Conservation (phyloP, 2,888 invertebrate genomes). For the Hartigia nigra region DNA sequence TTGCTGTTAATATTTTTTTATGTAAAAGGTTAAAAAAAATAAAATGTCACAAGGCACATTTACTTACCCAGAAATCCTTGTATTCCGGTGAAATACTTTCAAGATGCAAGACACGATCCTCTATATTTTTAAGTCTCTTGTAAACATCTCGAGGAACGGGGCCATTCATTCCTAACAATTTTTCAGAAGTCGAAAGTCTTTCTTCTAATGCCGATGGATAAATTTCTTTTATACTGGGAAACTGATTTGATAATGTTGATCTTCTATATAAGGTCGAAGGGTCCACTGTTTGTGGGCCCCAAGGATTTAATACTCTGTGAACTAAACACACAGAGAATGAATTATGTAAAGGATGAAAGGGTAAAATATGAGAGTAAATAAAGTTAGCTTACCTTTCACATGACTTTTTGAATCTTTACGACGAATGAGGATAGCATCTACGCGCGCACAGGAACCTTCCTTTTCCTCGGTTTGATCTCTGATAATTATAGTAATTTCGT, state of each 20-base stretch:
- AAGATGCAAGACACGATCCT: slow-evolving; percentile 78
- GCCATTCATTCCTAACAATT: slow-evolving; percentile 69
- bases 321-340: slow-evolving; percentile 67
- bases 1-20: background rate
- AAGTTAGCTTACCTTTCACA: slow-evolving; percentile 74
- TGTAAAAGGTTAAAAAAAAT: slow-evolving; percentile 8
- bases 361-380: slow-evolving; percentile 7
- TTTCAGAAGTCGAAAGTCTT: slow-evolving; percentile 75
- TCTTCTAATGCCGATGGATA: slow-evolving; percentile 73
- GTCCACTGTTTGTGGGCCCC: slow-evolving; percentile 74
- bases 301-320: slow-evolving; percentile 76
- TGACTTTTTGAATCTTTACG: slow-evolving; percentile 83
- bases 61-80: slow-evolving; percentile 74
- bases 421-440: slow-evolving; percentile 78
- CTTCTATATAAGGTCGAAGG: slow-evolving; percentile 30
- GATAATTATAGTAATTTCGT: slow-evolving; percentile 12
- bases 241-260: slow-evolving; percentile 18
- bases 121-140: slow-evolving; percentile 77
- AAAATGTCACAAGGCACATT: slow-evolving; percentile 11
- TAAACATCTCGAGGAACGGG: slow-evolving; percentile 76
- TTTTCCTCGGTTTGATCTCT: slow-evolving; percentile 63
- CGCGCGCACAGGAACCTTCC: slow-evolving; percentile 78
- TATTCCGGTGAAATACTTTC: slow-evolving; percentile 87
- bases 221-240: slow-evolving; percentile 31
- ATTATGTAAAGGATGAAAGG: slow-evolving; percentile 4